These are phyloP conservation scores for Montifringilla adamsi DNA, from an alignment of 2,113 vertebrate genomes.

Conservation along the genomic window DNA sequence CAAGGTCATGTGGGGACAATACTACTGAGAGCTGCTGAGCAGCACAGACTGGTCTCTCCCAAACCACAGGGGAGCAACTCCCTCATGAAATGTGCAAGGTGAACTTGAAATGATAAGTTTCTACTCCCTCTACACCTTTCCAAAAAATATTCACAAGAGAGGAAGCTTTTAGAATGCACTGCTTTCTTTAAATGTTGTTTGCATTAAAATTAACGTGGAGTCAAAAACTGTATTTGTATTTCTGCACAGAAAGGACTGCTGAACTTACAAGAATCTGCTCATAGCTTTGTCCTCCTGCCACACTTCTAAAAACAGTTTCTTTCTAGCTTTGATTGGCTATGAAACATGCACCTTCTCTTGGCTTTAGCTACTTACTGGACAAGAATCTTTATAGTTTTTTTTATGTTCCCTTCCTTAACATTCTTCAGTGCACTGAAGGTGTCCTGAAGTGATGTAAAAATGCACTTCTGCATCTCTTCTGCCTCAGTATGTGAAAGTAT, in stretches of 20 bases:
- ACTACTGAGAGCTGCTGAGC: background rate
- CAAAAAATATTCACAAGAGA: background rate
- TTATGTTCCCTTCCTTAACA: background rate
- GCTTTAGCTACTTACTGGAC: background rate
- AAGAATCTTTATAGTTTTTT: background rate
- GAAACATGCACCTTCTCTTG: background rate
- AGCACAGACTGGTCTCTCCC: background rate
- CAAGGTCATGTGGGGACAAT: constrained; percentile 4
- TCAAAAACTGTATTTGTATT: background rate
- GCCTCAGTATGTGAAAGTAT: background rate
- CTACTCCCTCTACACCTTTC: background rate
- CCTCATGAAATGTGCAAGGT: background rate
- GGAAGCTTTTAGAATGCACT: background rate
- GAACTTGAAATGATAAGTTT: background rate
- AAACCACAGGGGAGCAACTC: background rate
- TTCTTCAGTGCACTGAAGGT: background rate
- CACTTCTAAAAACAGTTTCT: background rate
- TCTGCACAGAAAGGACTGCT: background rate
- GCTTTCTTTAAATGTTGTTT: background rate
- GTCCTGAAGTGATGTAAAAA: background rate
- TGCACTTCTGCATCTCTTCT: background rate
- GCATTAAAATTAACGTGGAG: background rate
- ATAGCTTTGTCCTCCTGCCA: background rate
- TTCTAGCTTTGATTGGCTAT: background rate
- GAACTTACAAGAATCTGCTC: background rate